Evolutionary conservation across 2,797 vertebrate genomes (phyloP), one percentile per base, ranked within the genome.

Genomic region (Alcedo atthis): DNA sequence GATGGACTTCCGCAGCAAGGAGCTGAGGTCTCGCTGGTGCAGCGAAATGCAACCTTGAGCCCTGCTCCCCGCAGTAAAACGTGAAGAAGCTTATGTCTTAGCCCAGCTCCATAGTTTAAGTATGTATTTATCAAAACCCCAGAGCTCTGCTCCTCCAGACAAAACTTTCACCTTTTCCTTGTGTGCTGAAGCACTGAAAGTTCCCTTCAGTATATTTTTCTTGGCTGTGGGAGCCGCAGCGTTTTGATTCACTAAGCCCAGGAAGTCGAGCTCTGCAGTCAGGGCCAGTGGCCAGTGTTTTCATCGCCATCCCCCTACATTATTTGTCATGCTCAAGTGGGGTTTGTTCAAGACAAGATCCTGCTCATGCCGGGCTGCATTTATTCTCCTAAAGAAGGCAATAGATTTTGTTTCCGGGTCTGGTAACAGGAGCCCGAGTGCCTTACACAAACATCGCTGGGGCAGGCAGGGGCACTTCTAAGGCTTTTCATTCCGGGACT

Each of bases 161-260:
- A 92, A 93, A 93, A 6, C 85, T 78, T 61, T 86, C 89, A 93
- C 92, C 94, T 94, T 90, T 76, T 95, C 71, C 85, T 81, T 86
- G 78, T 88, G 81, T 70, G 80, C 61, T 57, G 78, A 91, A 84
- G 89, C 82, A 88, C 85, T 91, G 89, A 79, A 90, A 94, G 91
- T 88, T 94, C 87, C 67, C 85, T 59, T 93, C 87, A 51, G 92
- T 85, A 7, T 95, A 49, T 95, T 96, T 96, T 95, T 92, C 85
- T 95, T 96, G 94, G 94, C 94, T 69, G 57, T 2, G 77, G 53
- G 67, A 92, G 33, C 33, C 4, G 11, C 81, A 68, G 81, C 18
- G 4, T 87, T 93, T 89, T 92, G 86, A 96, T 90, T 90, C 86
- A 87, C 95, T 82, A 74, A 94, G 88, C 83, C 88, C 88, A 81